Conservation (phyloP, 2,888 invertebrate genomes). For the Papilio elwesi region DNA sequence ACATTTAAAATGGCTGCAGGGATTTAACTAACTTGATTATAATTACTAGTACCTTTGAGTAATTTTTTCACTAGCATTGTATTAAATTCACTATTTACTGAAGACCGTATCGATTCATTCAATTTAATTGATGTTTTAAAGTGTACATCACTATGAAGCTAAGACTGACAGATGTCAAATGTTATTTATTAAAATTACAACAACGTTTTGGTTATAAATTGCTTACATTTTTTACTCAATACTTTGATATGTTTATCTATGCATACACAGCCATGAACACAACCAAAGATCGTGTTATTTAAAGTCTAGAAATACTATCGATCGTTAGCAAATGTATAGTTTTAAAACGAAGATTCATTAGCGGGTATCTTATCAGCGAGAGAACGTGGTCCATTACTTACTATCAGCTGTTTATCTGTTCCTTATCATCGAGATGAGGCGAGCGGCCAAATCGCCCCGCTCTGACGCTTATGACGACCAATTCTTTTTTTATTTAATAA, state of each 20-base stretch:
- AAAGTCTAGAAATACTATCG: conserved; percentile 44
- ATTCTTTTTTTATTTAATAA: conserved; percentile 61
- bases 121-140: too few relatives aligned
- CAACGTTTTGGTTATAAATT: too few relatives aligned
- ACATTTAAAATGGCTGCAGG: too few relatives aligned
- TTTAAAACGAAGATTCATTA: conserved; percentile 69
- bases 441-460: conserved; percentile 56
- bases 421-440: conserved; percentile 69
- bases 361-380: conserved; percentile 65
- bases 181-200: too few relatives aligned
- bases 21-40: too few relatives aligned
- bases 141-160: too few relatives aligned
- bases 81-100: too few relatives aligned
- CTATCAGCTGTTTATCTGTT: conserved; percentile 64
- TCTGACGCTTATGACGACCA: conserved; percentile 55
- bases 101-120: too few relatives aligned
- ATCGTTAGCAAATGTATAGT: conserved; percentile 50
- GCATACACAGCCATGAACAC: background rate
- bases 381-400: conserved; percentile 68
- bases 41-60: too few relatives aligned
- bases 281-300: background rate
- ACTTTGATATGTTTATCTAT: background rate
- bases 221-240: too few relatives aligned
- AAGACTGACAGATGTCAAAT: too few relatives aligned
- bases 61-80: too few relatives aligned